Percentiles rank a stretch among this genome's conserved stretches.
These are phyloP conservation scores for Syngnathus typhle DNA, from an alignment of 2,113 vertebrate species.

Conservation along the genomic window DNA sequence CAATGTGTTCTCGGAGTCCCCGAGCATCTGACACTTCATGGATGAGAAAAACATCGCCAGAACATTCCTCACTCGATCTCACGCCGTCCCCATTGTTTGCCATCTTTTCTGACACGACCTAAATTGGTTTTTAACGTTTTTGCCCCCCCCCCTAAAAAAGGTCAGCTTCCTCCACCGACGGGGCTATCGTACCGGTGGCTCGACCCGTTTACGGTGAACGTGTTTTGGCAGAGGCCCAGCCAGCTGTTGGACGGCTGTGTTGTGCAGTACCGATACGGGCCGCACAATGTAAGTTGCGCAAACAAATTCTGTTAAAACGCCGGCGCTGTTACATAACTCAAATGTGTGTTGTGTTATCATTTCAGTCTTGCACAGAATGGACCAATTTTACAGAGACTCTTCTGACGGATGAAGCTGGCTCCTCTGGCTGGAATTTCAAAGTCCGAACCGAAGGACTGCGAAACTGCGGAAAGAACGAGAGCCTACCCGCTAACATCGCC, in stretches of 20 bases:
- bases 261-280: rapidly evolving
- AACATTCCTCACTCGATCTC: too few species aligned
- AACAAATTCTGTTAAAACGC: not conserved
- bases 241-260: rapidly evolving
- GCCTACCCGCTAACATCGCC: rapidly evolving
- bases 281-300: not conserved
- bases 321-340: not conserved
- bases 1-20: too few species aligned
- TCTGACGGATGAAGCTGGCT: not conserved
- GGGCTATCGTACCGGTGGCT: not conserved
- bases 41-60: too few species aligned
- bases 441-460: not conserved
- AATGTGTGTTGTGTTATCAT: not conserved
- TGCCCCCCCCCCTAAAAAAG: conserved; percentile 18
- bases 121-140: not conserved
- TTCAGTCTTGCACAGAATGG: rapidly evolving
- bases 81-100: too few species aligned
- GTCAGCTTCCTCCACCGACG: conserved; percentile 7
- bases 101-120: not conserved
- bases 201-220: not conserved
- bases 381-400: rapidly evolving
- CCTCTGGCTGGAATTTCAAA: rapidly evolving
- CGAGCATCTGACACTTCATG: too few species aligned
- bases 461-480: rapidly evolving
- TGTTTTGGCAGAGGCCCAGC: conserved; percentile 37